A percentile compares a stretch with the other conserved stretches of the same genome.
These are phyloP conservation scores for Brachyopa scutellaris DNA, from an alignment of 2,888 invertebrate species.

Conservation along the genomic window DNA sequence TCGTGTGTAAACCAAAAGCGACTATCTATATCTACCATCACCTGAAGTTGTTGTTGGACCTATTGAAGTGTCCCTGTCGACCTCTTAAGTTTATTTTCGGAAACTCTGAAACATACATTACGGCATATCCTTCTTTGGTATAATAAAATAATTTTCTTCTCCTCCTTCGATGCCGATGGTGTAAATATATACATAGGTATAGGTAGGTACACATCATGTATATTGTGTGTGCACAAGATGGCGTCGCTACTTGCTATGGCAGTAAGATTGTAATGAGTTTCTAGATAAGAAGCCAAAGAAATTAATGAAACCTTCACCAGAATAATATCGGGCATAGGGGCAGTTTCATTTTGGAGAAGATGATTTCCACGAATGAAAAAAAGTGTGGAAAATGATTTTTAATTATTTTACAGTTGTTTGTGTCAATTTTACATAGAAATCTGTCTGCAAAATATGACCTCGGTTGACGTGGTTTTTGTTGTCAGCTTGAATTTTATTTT, in stretches of 20 bases:
- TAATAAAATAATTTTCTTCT: neutral
- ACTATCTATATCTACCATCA: conserved; percentile 1
- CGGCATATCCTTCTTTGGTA: conserved; percentile 4
- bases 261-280: conserved; percentile 36
- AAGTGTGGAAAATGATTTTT: neutral
- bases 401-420: neutral
- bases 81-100: conserved; percentile 56
- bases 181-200: too few species aligned
- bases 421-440: neutral
- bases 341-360: conserved; percentile 23
- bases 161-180: too few species aligned
- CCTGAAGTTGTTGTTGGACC: conserved; percentile 27
- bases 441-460: neutral
- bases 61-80: conserved; percentile 45
- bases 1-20: conserved; percentile 30
- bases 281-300: conserved; percentile 41
- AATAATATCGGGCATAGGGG: too few species aligned
- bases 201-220: neutral
- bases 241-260: neutral
- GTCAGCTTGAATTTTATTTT: too few species aligned
- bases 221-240: neutral
- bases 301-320: conserved; percentile 37
- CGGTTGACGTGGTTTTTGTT: neutral
- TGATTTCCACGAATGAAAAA: neutral
- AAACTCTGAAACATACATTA: conserved; percentile 60